Base-by-base conservation (phyloP, 2,113 vertebrate species). In the Nipponia nippon region DNA sequence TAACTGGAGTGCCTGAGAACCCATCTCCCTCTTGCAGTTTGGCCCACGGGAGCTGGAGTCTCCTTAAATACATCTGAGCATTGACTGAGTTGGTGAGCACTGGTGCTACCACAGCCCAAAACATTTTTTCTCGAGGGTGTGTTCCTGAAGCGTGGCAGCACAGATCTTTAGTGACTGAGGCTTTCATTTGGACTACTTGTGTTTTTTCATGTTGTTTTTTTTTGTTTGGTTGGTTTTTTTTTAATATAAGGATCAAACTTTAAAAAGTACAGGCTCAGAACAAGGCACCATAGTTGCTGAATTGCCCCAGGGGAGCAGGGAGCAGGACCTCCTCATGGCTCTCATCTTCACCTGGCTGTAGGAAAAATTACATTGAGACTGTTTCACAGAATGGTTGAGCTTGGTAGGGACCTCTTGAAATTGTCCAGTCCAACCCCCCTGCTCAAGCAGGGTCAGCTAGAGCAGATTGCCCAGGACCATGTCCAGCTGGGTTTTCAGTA, bases 321-420 rank as follows among this genome's bases (percentile, higher is more conserved):
- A 61, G 25, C 16, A 52, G 36, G 71, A 67, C 4, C 46, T 77
- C 16, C 29, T 65, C 38, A 17, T 67, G 38, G 30, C 58, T 88
- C 34, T 62, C 1, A 0, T 81, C 36, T 65, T 83, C 26, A 71
- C 38, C 27, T 34, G 21, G 15, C 29, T 1, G 0, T 42, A 30
- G 52, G 32, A 77, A 72, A 83, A 83, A 52, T 10, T 47, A 4
- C 72, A n/a, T 25, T 62, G 47, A 30, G 11, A 26, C 30, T 77
- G 8, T 52, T 71, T 58, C 14, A 53, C 42, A 49, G 72, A 19
- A 29, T 34, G 19, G 61, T 22, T 92, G 40, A 61, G 8, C 15
- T 77, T 82, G 20, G 11, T 32, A 47, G n/a, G 11, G 22, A 17
- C 50, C 38, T 71, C 30, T 55, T 55, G 50, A 89, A 46, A 32